Evolutionary conservation across 1,140 invertebrate species (phyloP).

Genomic region (Diabrotica virgifera): DNA sequence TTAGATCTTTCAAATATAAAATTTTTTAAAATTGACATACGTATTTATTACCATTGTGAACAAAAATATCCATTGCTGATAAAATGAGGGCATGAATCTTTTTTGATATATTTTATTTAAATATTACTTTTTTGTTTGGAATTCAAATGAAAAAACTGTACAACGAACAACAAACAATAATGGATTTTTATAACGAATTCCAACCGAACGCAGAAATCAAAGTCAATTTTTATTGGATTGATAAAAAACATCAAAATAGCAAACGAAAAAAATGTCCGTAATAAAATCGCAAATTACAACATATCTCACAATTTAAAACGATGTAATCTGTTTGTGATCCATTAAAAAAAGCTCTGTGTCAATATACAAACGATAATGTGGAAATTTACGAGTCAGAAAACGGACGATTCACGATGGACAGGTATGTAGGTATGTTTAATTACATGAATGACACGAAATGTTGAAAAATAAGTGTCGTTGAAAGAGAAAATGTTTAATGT

Average conservation of each 20-base stretch:
- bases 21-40: no score
- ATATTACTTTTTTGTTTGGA: no score
- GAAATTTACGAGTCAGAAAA: neutral
- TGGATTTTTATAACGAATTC: no score
- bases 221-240: neutral
- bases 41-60: no score
- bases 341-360: neutral
- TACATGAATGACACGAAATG: neutral
- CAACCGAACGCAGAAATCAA: neutral
- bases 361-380: slow-evolving; percentile 3
- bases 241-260: neutral
- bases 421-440: slow-evolving; percentile 2
- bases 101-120: no score
- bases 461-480: neutral
- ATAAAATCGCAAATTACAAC: slow-evolving; percentile 6
- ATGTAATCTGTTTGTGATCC: slow-evolving; percentile 5
- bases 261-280: neutral
- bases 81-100: no score
- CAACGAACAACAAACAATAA: no score
- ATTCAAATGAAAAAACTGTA: no score
- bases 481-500: neutral
- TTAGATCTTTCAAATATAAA: no score
- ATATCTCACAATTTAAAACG: slow-evolving; percentile 9
- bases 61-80: no score
- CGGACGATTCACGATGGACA: neutral